Evolutionary conservation across 2,113 vertebrate genomes (phyloP).

Genomic region (Ptilorrhoa leucosticta): DNA sequence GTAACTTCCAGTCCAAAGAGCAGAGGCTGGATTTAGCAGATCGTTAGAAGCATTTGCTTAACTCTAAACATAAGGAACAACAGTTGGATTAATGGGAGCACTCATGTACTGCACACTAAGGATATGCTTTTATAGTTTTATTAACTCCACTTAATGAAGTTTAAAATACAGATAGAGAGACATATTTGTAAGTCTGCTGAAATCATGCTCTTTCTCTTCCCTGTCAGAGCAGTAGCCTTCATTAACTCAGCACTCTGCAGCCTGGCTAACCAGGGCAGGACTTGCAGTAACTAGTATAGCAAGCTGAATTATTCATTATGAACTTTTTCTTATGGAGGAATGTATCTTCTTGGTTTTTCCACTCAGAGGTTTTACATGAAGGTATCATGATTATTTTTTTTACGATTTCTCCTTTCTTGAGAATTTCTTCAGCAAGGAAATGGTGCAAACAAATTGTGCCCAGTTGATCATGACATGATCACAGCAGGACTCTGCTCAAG

Average conservation of each 20-base stretch:
- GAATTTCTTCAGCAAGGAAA: not conserved
- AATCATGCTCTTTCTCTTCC: not conserved
- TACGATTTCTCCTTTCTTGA: not conserved
- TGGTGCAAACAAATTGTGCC: not conserved
- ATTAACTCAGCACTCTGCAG: conserved; percentile 44
- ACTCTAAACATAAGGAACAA: not conserved
- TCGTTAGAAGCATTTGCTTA: not conserved
- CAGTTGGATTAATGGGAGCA: not conserved
- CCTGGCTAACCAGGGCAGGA: conserved; percentile 42
- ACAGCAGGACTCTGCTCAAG: not conserved
- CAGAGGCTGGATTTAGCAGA: not conserved
- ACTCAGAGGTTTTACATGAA: not conserved
- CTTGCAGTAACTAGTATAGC: conserved; percentile 37
- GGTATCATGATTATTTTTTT: not conserved
- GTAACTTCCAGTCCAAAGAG: not conserved
- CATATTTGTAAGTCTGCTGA: not conserved
- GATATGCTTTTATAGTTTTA: not conserved
- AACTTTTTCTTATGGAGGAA: conserved; percentile 6
- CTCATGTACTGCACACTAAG: not conserved
- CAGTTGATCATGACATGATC: not conserved
- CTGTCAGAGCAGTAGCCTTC: not conserved
- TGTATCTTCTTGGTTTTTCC: not conserved
- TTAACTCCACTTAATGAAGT: not conserved
- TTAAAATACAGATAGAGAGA: not conserved
- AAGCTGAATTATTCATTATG: conserved; percentile 51